Evolutionary conservation across 1,140 invertebrate genomes (phyloP), one percentile per base, ranked within the genome.

Genomic region (Papilio glaucus): DNA sequence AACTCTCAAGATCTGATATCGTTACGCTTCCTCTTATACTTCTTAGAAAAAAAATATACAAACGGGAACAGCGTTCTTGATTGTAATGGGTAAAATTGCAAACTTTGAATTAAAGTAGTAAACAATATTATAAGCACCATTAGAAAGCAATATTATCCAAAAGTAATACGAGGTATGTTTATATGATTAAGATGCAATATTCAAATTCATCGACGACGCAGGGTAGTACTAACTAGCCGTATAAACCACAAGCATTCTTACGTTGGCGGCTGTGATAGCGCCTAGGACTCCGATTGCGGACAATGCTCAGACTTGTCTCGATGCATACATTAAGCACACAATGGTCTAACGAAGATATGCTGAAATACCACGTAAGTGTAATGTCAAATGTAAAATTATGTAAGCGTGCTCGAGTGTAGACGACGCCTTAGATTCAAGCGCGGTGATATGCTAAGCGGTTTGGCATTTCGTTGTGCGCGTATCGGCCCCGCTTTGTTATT

Each of bases 391-490:
- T 63, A 62, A 73, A 62, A 71, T 72, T 65, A 73, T 74, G 70
- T 72, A 65, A 72, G 63, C 74, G 18, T 37, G 26, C 29, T 10
- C 72, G n/a, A 75, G 73, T 81, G 68, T 84, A 76, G 65, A 72
- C 80, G 57, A 69, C 13, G 68, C 79, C 74, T 88, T 83, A 87
- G 84, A 87, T 85, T 77, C 72, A 75, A 73, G 72, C 37, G 72
- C 70, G 76, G 75, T 80, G 88, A 90, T 88, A 89, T 84, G 85
- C 79, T 86, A 85, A 88, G 82, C 86, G 83, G 76, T 84, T 79
- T 88, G 88, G 85, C 86, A 90, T 89, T 90, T 89, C 71, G 78
- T 78, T 77, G 75, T 74, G 77, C 75, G 80, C 78, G 71, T 77
- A 81, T 79, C 79, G 78, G 75, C 41, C 65, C 72, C 74, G 72